Conservation (phyloP, 2,888 invertebrate species). For the Panzeria rudis region DNA sequence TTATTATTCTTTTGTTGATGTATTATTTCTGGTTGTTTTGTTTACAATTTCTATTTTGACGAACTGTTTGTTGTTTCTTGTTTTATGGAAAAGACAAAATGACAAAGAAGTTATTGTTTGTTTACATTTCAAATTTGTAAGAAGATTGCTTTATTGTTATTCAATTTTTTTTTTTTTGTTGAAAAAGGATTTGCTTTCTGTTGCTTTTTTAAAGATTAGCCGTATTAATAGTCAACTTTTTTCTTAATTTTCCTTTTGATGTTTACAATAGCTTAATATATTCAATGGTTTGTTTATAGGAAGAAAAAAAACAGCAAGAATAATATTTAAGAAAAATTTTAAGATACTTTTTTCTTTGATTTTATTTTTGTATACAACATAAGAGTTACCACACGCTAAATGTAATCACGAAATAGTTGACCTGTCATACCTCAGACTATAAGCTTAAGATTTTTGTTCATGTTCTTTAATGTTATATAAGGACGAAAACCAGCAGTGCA, state of each 20-base stretch:
- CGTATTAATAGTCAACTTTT: background rate
- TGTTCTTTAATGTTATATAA: too few relatives aligned
- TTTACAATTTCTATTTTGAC: conserved; percentile 2
- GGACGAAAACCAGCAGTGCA: too few relatives aligned
- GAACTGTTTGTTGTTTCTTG: background rate
- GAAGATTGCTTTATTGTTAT: too few relatives aligned
- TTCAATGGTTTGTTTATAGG: background rate
- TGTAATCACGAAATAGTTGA: too few relatives aligned
- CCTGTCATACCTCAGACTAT: too few relatives aligned
- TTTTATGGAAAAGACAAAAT: background rate
- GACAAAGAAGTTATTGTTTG: background rate
- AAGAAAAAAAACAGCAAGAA: too few relatives aligned
- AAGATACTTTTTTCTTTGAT: too few relatives aligned
- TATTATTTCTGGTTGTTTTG: conserved; percentile 2
- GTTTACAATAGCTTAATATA: background rate
- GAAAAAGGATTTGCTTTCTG: conserved; percentile 4
- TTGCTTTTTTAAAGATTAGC: background rate
- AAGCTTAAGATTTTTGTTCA: too few relatives aligned
- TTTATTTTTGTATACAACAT: too few relatives aligned
- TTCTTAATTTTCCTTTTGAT: background rate
- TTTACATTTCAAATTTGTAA: background rate
- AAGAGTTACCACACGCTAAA: too few relatives aligned
- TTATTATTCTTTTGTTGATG: conserved; percentile 45
- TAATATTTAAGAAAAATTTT: too few relatives aligned
- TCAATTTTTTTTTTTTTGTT: background rate